These are phyloP conservation scores for Lucilia cuprina DNA, from an alignment of 1,140 invertebrate species.

Conservation along the genomic window DNA sequence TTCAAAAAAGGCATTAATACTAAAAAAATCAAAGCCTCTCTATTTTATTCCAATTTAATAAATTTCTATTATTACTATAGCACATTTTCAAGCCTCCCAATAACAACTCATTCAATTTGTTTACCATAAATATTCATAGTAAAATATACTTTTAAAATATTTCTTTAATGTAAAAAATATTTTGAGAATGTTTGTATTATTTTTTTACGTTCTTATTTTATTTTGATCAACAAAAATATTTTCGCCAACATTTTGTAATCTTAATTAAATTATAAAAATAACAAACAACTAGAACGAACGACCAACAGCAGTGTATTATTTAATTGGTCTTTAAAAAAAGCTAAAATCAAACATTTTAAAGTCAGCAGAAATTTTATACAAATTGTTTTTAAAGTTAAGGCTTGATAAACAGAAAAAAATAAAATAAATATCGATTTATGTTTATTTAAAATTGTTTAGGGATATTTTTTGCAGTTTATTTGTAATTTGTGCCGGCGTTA, in stretches of 20 bases:
- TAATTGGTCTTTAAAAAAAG: neutral
- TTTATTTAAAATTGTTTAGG: slow-evolving; percentile 24
- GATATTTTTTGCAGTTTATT: slow-evolving; percentile 2
- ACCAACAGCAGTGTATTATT: neutral
- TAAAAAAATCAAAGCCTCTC: no score
- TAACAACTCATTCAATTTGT: no score
- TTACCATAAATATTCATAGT: no score
- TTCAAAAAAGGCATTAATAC: no score
- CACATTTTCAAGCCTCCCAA: no score
- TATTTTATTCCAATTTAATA: no score
- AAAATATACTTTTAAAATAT: no score
- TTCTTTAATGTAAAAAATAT: no score
- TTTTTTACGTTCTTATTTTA: no score
- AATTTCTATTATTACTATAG: no score
- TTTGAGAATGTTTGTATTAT: no score
- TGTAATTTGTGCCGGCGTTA: slow-evolving; percentile 4
- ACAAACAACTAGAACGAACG: neutral
- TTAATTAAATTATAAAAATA: slow-evolving; percentile 5
- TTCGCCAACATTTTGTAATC: neutral
- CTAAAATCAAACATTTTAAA: neutral
- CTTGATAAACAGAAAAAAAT: neutral
- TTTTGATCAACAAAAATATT: neutral
- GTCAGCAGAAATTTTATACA: neutral
- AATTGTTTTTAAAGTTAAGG: neutral
- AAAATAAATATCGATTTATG: slow-evolving; percentile 32